Conservation (phyloP, 2,797 vertebrate genomes). For the Pantherophis alleghaniensis region DNA sequence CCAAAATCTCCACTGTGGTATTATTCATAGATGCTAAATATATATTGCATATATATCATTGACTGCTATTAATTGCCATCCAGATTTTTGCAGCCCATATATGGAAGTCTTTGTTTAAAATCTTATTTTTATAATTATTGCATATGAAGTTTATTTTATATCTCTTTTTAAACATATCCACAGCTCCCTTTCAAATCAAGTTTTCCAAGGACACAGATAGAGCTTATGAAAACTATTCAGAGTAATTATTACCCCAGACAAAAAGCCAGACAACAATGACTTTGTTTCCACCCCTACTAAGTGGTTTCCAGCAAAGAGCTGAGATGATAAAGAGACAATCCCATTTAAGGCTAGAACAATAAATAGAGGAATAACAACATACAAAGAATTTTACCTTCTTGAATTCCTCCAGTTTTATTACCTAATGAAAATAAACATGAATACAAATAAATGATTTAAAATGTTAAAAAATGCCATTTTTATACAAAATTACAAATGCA, state of each 20-base stretch:
- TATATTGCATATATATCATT: background rate
- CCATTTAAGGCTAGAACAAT: background rate
- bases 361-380: background rate
- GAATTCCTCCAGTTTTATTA: background rate
- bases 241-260: background rate
- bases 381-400: background rate
- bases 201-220: background rate
- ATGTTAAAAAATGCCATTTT: background rate
- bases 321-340: background rate
- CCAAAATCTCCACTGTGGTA: background rate
- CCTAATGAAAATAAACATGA: slow-evolving; percentile 9
- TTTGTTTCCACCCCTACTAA: background rate
- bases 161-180: background rate
- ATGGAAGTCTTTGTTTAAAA: background rate
- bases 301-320: background rate
- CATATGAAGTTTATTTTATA: background rate
- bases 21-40: background rate
- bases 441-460: background rate
- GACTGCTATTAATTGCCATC: background rate
- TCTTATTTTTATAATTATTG: background rate
- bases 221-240: background rate
- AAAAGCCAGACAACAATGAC: background rate
- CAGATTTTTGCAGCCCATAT: too few species aligned
- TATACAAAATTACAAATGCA: background rate
- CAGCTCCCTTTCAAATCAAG: background rate